phyloP scores from a whole-genome alignment of 2,888 invertebrate genomes.

The Meiosimyza decipiens region DNA sequence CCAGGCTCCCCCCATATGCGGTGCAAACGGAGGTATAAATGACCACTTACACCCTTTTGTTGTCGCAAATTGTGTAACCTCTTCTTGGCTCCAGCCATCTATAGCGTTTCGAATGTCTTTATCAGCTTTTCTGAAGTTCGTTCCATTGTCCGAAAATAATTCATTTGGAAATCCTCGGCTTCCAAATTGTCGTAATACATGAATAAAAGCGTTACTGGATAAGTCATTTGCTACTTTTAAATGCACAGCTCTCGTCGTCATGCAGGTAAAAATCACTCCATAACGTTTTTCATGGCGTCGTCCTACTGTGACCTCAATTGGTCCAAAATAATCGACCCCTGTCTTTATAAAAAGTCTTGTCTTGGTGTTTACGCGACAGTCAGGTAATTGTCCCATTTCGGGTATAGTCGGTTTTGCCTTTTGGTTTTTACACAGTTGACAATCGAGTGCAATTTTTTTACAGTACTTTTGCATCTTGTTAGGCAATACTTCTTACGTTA shows the following conservation, averaged over 20 bases:
- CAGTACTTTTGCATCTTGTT: background rate
- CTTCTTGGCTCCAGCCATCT: background rate
- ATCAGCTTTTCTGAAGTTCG: slow-evolving; percentile 1
- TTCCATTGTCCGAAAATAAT: slow-evolving; percentile 3
- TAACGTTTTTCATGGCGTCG: background rate
- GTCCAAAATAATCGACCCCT: too few species aligned
- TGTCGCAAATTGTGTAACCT: too few species aligned
- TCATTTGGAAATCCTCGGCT: background rate
- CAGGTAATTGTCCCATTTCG: background rate
- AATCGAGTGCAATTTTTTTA: background rate
- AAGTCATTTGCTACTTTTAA: slow-evolving; percentile 2
- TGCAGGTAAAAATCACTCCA: background rate
- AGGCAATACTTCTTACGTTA: background rate
- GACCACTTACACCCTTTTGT: too few species aligned
- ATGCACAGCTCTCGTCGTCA: background rate
- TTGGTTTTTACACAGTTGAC: background rate
- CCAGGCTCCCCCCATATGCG: too few species aligned
- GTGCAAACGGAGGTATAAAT: too few species aligned
- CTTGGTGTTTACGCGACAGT: background rate
- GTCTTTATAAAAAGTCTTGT: slow-evolving; percentile 34
- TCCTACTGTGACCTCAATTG: too few species aligned
- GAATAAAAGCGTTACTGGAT: background rate
- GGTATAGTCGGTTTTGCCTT: background rate
- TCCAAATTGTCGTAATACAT: slow-evolving; percentile 1
- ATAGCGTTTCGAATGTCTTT: background rate